phyloP scores from a whole-genome alignment of 2,113 vertebrate species.

The Asarcornis scutulata region DNA sequence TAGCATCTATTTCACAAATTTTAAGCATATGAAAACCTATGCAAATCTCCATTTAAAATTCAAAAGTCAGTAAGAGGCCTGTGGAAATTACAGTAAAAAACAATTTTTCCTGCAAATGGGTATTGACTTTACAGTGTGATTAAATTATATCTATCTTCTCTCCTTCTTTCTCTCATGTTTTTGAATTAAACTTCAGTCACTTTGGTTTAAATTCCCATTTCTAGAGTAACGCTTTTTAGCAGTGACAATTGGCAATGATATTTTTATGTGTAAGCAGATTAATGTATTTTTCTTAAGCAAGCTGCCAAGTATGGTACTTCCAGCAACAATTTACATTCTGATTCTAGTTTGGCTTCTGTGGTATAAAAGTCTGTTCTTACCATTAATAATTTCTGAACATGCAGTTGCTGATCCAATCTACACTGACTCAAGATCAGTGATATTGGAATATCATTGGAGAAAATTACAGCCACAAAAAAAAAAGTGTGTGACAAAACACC shows the following conservation, averaged over 20 bases:
- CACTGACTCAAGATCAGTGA: not conserved
- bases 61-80: not conserved
- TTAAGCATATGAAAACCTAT: not conserved
- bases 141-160: not conserved
- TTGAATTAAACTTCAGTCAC: not conserved
- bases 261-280: not conserved
- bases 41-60: not conserved
- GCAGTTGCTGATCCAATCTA: not conserved
- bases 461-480: not conserved
- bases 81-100: constrained; percentile 43
- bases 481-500: not conserved
- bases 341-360: not conserved
- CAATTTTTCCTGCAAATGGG: constrained; percentile 4
- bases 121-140: not conserved
- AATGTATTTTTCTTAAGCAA: not conserved
- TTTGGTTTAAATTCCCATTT: constrained; percentile 5
- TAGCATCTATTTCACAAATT: not conserved
- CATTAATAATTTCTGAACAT: not conserved
- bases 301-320: not conserved
- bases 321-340: not conserved
- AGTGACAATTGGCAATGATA: not conserved
- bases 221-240: not conserved
- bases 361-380: not conserved
- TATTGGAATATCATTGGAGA: not conserved
- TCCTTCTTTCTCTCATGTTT: not conserved